phyloP scores from a whole-genome alignment of 2,888 invertebrate species.

The Xanthorhoe spadicearia region DNA sequence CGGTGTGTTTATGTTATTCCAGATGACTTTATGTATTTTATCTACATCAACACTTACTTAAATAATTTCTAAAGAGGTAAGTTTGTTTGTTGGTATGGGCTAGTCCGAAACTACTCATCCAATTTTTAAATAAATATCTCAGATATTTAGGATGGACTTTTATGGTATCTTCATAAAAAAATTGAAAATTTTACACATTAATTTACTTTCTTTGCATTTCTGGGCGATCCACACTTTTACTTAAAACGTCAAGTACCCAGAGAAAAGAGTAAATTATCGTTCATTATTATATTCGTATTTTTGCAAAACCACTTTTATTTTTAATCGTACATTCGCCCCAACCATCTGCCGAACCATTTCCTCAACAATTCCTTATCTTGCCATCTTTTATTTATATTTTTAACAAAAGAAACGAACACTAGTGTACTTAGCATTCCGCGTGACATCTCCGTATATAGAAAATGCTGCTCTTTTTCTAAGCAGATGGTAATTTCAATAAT shows the following conservation, averaged over 20 bases:
- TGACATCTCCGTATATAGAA: slow-evolving; percentile 47
- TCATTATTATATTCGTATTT: neutral
- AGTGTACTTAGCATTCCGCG: slow-evolving; percentile 21
- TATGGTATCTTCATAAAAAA: no score
- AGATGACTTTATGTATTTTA: no score
- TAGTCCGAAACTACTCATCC: no score
- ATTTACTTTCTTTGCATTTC: no score
- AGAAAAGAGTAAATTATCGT: neutral
- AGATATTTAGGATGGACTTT: no score
- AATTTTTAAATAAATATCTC: no score
- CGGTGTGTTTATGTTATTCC: neutral
- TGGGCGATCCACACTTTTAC: no score
- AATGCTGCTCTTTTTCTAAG: slow-evolving; percentile 41
- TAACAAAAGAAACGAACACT: slow-evolving; percentile 18
- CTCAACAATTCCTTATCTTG: slow-evolving; percentile 4
- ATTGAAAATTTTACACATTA: no score
- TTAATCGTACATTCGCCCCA: neutral
- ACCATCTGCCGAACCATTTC: slow-evolving; percentile 14
- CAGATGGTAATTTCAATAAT: slow-evolving; percentile 51
- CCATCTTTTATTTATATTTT: slow-evolving; percentile 10
- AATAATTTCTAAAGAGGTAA: no score
- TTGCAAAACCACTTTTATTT: neutral
- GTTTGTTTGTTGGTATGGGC: no score
- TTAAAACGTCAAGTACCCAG: neutral
- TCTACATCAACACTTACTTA: no score